Conservation (phyloP, 2,797 vertebrate genomes). For the Acomys russatus region DNA sequence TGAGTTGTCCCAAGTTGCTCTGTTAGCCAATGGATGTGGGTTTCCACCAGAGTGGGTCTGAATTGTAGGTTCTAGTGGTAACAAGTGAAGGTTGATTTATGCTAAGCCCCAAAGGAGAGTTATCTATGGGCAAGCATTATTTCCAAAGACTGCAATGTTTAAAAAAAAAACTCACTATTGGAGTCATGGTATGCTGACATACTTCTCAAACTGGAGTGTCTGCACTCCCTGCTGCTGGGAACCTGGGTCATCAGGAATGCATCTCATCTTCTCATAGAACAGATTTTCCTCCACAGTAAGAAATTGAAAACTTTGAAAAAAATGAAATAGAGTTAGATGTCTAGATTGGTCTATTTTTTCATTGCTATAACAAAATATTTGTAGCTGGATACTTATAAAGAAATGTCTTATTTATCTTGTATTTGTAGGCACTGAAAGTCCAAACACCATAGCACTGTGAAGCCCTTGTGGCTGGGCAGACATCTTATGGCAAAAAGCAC, state of each 20-base stretch:
- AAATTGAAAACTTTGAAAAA: not conserved
- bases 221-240: not conserved
- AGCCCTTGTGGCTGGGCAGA: not conserved
- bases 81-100: not conserved
- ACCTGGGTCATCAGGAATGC: not conserved
- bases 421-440: not conserved
- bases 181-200: not conserved
- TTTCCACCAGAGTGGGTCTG: not conserved
- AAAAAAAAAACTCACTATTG: not conserved
- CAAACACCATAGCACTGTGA: not conserved
- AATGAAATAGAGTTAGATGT: not conserved
- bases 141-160: not conserved
- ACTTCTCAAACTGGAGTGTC: not conserved
- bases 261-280: not conserved
- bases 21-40: not conserved
- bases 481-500: not conserved
- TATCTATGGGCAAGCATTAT: not conserved
- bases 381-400: not conserved
- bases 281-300: not conserved
- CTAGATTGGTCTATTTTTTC: not conserved
- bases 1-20: not conserved
- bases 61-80: slow-evolving; percentile 12
- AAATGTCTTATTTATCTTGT: not conserved
- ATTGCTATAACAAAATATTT: not conserved
- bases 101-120: not conserved